phyloP scores from a whole-genome alignment of 2,113 vertebrate species.

The Glareola pratincola region DNA sequence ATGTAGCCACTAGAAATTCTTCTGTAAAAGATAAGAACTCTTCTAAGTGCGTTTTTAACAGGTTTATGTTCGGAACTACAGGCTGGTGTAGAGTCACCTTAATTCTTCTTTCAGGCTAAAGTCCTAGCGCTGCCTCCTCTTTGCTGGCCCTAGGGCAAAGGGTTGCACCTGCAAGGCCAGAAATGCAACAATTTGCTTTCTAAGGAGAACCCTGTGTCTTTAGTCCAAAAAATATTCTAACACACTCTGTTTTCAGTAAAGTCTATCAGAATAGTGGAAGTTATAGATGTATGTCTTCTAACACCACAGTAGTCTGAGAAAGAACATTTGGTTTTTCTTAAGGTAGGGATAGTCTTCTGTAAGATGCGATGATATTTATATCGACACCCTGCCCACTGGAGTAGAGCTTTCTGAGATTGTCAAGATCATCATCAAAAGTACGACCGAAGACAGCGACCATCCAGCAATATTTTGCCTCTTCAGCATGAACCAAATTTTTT shows the following conservation, averaged over 20 bases:
- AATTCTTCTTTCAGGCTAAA: background rate
- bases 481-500: background rate
- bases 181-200: background rate
- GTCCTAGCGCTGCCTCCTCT: background rate
- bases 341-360: background rate
- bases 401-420: background rate
- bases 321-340: background rate
- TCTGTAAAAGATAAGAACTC: background rate
- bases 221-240: background rate
- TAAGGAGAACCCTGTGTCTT: background rate
- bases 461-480: background rate
- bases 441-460: background rate
- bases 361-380: background rate
- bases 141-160: background rate
- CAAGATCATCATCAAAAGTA: background rate
- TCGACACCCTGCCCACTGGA: accelerated
- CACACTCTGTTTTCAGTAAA: background rate
- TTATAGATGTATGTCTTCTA: background rate
- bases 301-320: background rate
- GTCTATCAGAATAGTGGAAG: background rate
- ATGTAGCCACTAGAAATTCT: background rate
- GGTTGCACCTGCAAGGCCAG: background rate
- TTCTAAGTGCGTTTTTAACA: background rate
- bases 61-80: background rate
- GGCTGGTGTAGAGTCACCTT: background rate